Evolutionary conservation across 2,797 vertebrate species (phyloP).

Genomic region (Ctenosaura bakeri): DNA sequence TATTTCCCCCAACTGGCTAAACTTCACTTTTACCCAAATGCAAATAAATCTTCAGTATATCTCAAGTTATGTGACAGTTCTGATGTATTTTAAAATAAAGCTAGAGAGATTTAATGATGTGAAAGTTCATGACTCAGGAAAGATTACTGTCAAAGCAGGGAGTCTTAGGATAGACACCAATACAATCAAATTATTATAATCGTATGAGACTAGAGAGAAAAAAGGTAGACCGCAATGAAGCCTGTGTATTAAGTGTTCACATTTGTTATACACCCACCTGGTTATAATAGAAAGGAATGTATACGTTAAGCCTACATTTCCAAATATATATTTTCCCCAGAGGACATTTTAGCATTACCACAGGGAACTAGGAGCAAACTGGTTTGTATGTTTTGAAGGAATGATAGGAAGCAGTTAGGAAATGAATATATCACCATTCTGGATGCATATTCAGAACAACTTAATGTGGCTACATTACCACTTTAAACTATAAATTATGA

Average conservation of each 20-base stretch:
- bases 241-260: slow-evolving; percentile 73
- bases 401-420: background rate
- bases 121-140: slow-evolving; percentile 80
- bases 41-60: slow-evolving; percentile 72
- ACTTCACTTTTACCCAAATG: slow-evolving; percentile 64
- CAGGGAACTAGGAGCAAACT: slow-evolving; percentile 63
- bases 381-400: slow-evolving; percentile 15
- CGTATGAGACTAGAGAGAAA: slow-evolving; percentile 73
- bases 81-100: slow-evolving; percentile 78
- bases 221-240: slow-evolving; percentile 68
- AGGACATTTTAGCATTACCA: slow-evolving; percentile 67
- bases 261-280: slow-evolving; percentile 72
- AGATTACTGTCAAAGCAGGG: slow-evolving; percentile 72
- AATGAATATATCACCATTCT: background rate
- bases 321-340: slow-evolving; percentile 65
- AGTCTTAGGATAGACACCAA: slow-evolving; percentile 77
- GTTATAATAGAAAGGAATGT: slow-evolving; percentile 66
- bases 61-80: slow-evolving; percentile 76
- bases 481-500: background rate
- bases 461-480: background rate
- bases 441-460: background rate
- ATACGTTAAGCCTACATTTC: slow-evolving; percentile 68
- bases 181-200: slow-evolving; percentile 81
- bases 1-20: slow-evolving; percentile 50
- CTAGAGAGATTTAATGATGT: slow-evolving; percentile 77